Evolutionary conservation across 2,113 vertebrate genomes (phyloP), one percentile per base, ranked within the genome.

Genomic region (Xenopus borealis): DNA sequence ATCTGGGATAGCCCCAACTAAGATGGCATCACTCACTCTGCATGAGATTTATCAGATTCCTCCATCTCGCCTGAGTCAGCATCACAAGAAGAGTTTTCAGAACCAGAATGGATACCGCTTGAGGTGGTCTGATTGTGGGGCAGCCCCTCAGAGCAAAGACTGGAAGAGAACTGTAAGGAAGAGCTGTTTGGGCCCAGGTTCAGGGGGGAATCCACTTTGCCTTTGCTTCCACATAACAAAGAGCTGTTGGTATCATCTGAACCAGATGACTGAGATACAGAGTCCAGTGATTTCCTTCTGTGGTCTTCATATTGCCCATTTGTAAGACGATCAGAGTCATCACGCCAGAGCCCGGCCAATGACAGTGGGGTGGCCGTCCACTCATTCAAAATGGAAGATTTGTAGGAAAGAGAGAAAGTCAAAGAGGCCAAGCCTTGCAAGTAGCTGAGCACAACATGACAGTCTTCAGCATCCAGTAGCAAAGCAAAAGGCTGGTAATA

Each of bases 281-380:
- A 94, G 7, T 97, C 93, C 91, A 95, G 92, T 0, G 93, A 93
- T 0, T 93, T 92, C 61, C 92, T 93, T 40, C 86, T 78, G 55
- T 30, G 84, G 3, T 90, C 79, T 5, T 83, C 67, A 0, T 82
- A 69, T 1, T 80, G 64, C 0, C 82, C 82, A 14, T 84, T 76
- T 0, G 79, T 0, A 4, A 81, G 68, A 3, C 84, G 82, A 23
- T 92, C 87, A 0, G 84, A 62, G 0, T 82, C 45, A 19, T 97
- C 95, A 0, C 81, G 62, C 73, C 80, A 4, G 12, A 99, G 92
- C 6, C 97, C 97, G 0, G 96, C 94, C 0, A 98, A 90, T 12
- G 90, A 91, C 80, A 99, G 81, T 0, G 97, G 97, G 0, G 96
- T 98, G 58, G 94, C 63, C 0, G 97, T 98, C 97, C 97, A 99